A percentile compares a stretch with the other conserved stretches of the same genome.
phyloP scores from a whole-genome alignment of 1,140 invertebrate species.

The Diachasma alloeum region DNA sequence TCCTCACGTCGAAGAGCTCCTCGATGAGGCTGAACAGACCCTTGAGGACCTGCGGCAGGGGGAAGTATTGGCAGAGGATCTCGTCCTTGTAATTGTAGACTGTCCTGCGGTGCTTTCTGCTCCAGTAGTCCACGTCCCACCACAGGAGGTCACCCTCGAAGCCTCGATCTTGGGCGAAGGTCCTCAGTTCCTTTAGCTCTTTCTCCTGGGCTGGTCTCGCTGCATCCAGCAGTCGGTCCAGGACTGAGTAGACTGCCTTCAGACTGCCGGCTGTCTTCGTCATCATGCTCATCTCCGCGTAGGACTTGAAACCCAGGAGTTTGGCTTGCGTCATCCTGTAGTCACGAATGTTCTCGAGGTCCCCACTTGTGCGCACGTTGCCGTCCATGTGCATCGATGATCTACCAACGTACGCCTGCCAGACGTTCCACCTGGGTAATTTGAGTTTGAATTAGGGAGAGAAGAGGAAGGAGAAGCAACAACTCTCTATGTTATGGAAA shows the following conservation, averaged over 20 bases:
- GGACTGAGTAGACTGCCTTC: conserved; percentile 78
- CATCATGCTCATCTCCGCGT: conserved; percentile 88
- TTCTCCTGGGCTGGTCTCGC: conserved; percentile 76
- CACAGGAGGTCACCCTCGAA: conserved; percentile 75
- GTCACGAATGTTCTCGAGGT: conserved; percentile 80
- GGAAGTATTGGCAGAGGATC: conserved; percentile 83
- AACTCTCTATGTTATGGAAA: too few relatives aligned
- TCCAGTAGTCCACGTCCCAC: conserved; percentile 91
- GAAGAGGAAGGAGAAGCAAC: too few relatives aligned
- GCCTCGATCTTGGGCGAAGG: conserved; percentile 80
- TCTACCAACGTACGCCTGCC: conserved; percentile 64
- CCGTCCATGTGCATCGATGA: neutral
- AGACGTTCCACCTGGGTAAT: conserved; percentile 73
- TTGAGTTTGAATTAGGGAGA: too few relatives aligned
- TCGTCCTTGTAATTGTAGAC: conserved; percentile 76
- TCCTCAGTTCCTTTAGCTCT: conserved; percentile 77
- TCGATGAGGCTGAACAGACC: conserved; percentile 80
- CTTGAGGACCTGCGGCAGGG: conserved; percentile 78
- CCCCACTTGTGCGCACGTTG: neutral
- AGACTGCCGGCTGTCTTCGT: conserved; percentile 91
- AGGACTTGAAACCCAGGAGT: conserved; percentile 81
- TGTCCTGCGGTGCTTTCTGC: conserved; percentile 73
- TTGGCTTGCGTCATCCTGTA: conserved; percentile 76
- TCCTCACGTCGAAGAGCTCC: conserved; percentile 83
- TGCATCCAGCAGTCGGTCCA: conserved; percentile 75